Percentiles rank a stretch among this genome's conserved stretches.
phyloP scores from a whole-genome alignment of 2,888 invertebrate species.

The Polymixis lichenea region DNA sequence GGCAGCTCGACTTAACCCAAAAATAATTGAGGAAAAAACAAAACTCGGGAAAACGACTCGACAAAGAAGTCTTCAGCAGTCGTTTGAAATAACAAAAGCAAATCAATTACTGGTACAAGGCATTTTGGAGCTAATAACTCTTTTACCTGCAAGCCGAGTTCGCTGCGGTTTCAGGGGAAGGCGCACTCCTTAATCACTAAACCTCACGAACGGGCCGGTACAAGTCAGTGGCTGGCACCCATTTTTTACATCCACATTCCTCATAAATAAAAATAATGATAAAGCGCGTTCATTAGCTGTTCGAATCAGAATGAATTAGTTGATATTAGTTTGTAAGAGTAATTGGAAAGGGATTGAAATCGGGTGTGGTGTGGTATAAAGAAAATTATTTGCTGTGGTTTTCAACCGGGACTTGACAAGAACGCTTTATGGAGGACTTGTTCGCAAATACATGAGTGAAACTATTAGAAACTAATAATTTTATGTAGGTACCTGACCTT shows the following conservation, averaged over 20 bases:
- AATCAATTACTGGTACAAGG: slow-evolving; percentile 65
- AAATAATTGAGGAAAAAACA: slow-evolving; percentile 25
- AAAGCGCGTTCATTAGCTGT: slow-evolving; percentile 49
- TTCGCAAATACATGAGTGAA: background rate
- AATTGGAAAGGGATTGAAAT: slow-evolving; percentile 7
- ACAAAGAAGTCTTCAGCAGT: slow-evolving; percentile 52
- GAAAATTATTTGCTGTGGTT: background rate
- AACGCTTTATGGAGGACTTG: background rate
- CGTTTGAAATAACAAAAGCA: slow-evolving; percentile 56
- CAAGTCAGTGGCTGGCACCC: slow-evolving; percentile 51
- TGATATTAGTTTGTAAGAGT: slow-evolving; percentile 30
- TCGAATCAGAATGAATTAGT: slow-evolving; percentile 51
- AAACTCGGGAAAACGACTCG: slow-evolving; percentile 14
- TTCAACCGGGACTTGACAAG: background rate
- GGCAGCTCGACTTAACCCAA: background rate
- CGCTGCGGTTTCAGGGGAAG: slow-evolving; percentile 60
- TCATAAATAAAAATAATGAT: slow-evolving; percentile 63
- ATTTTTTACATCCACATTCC: slow-evolving; percentile 62
- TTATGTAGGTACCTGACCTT: too few species aligned
- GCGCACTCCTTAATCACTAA: slow-evolving; percentile 74
- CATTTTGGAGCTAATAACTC: slow-evolving; percentile 65
- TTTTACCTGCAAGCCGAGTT: slow-evolving; percentile 63
- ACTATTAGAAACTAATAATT: background rate
- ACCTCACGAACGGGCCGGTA: slow-evolving; percentile 72
- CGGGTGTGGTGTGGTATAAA: too few species aligned